Base-by-base conservation (phyloP, 2,113 vertebrate genomes). In the Trogon surrucura region DNA sequence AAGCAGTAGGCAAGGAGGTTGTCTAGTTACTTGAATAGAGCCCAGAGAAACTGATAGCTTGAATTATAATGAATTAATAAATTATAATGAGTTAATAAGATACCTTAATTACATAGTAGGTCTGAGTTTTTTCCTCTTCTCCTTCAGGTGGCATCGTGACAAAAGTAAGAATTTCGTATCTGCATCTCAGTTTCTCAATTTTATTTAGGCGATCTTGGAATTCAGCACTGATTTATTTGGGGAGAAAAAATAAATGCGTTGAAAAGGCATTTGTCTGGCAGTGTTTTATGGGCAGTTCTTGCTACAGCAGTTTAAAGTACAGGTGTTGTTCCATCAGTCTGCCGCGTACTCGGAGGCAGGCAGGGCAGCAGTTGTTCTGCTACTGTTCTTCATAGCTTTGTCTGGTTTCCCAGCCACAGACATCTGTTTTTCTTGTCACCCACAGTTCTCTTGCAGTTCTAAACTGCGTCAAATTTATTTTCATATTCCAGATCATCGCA, bases 31-130 rank as follows among this genome's bases (percentile, higher is more conserved):
- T 47, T 34, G 17, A 75, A 3, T 16, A 80, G 51, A 95, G 11
- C 32, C 57, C 32, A 64, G 60, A 73, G 65, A 77, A 87, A 91
- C 13, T 58, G 71, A 17, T 2, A 95, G 27, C 61, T 93, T 44
- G 9, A 89, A 62, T 78, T 62, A 54, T 2, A 79, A 85, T 30
- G 7, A 82, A 88, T 54, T 34, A 48, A 41, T 41, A 41, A 41
- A 41, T 41, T 41, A 41, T 13, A 41, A 41, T 11, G 41, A 16
- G 1, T 88, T 70, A 48, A 45, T 67, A 56, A 90, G 95, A 81
- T 94, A 99, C 99, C 98, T 99, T 99, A 89, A 98, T 98, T 83
- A 99, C 97, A 87, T 98, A 99, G 92, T 99, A 99, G 53, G 98
- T 96, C 65, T 98, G 98, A 8, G 98, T 98, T 83, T 97, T 98